Evolutionary conservation across 2,888 invertebrate genomes (phyloP).

Genomic region (Lasioglossum marginatum): DNA sequence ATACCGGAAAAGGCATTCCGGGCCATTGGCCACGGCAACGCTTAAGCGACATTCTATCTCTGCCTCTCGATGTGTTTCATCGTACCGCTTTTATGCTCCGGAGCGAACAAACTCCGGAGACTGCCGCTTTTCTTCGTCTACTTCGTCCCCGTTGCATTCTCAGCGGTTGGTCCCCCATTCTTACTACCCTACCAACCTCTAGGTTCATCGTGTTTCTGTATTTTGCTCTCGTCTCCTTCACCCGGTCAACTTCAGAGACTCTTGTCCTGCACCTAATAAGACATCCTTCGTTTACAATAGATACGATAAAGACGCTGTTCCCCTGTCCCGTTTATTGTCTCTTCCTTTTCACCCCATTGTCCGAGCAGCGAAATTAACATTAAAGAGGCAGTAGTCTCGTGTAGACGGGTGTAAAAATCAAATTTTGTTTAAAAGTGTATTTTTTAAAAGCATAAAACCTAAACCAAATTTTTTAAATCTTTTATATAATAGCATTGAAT

Average conservation of each 20-base stretch:
- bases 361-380: conserved; percentile 33
- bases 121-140: conserved; percentile 42
- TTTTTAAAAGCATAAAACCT: not conserved
- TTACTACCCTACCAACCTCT: conserved; percentile 27
- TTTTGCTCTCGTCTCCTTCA: conserved; percentile 25
- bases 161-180: conserved; percentile 28
- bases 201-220: conserved; percentile 23
- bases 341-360: not conserved
- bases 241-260: conserved; percentile 71
- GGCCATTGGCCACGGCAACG: conserved; percentile 77
- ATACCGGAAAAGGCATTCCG: conserved; percentile 77
- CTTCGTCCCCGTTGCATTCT: conserved; percentile 24
- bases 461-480: no score
- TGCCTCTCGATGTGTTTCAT: conserved; percentile 62
- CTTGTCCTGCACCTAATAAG: conserved; percentile 70
- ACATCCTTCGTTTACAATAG: conserved; percentile 72
- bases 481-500: no score
- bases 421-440: not conserved
- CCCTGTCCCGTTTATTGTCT: conserved; percentile 47
- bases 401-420: not conserved
- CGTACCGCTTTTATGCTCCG: conserved; percentile 70
- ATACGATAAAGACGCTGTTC: conserved; percentile 60
- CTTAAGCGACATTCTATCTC: conserved; percentile 80
- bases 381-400: not conserved
- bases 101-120: conserved; percentile 57